These are phyloP conservation scores for Nebria salina DNA, from an alignment of 2,888 invertebrate genomes.

Conservation along the genomic window DNA sequence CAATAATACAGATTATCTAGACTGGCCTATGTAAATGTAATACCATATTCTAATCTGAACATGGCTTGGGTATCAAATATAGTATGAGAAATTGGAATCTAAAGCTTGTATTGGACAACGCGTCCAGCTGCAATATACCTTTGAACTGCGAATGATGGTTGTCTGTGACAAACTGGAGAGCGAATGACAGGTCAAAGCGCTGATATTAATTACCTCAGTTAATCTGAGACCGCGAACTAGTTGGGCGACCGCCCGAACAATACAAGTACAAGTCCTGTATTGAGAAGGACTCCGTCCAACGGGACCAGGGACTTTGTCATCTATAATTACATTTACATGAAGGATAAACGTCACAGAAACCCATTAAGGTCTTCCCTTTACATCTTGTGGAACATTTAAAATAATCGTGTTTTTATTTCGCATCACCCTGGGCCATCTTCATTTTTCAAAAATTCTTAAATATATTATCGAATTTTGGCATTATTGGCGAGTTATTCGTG, in stretches of 20 bases:
- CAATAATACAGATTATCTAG: neutral
- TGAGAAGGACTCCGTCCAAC: neutral
- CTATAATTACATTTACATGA: slow-evolving; percentile 30
- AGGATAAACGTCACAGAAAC: slow-evolving; percentile 20
- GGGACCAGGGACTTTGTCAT: slow-evolving; percentile 23
- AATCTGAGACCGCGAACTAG: slow-evolving; percentile 30
- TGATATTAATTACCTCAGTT: slow-evolving; percentile 39
- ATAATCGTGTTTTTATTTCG: neutral
- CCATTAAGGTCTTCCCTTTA: neutral
- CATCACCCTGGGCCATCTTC: too few species aligned
- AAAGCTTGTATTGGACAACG: neutral
- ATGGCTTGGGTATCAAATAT: neutral
- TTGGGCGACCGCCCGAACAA: neutral
- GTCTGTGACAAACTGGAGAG: neutral
- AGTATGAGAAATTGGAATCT: neutral
- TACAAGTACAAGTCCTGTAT: neutral
- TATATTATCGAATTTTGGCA: too few species aligned
- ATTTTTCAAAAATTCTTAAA: too few species aligned
- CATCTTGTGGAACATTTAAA: neutral
- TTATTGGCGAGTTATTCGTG: too few species aligned
- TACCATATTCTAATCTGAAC: neutral
- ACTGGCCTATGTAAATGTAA: neutral
- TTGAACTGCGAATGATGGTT: neutral
- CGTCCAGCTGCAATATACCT: neutral
- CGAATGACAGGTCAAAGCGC: slow-evolving; percentile 27